A percentile compares a stretch with the other conserved stretches of the same genome.
Evolutionary conservation across 1,140 invertebrate species (phyloP).

Genomic region (Calliopsis andreniformis): DNA sequence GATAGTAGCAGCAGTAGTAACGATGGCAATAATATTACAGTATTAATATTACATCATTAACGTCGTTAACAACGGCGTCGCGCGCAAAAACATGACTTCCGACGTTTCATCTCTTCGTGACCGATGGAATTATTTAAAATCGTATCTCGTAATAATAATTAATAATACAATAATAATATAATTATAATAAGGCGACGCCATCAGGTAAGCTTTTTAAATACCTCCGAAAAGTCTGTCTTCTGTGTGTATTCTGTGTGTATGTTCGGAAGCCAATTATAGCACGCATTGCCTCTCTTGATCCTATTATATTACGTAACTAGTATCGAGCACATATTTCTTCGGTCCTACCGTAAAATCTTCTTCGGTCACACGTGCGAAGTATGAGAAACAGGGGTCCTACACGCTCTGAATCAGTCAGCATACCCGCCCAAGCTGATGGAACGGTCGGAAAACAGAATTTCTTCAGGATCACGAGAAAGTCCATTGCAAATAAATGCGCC

Average conservation of each 20-base stretch:
- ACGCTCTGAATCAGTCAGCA: slow-evolving; percentile 41
- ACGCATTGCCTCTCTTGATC: slow-evolving; percentile 56
- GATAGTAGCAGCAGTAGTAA: slow-evolving; percentile 71
- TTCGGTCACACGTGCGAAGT: slow-evolving; percentile 59
- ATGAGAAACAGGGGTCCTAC: slow-evolving; percentile 54
- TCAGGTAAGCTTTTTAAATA: slow-evolving; percentile 44
- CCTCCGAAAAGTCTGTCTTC: slow-evolving; percentile 28
- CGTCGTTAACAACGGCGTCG: slow-evolving; percentile 68
- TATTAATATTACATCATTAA: slow-evolving; percentile 74
- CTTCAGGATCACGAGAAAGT: neutral
- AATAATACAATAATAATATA: slow-evolving; percentile 34
- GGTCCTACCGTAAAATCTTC: slow-evolving; percentile 56
- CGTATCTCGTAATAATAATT: slow-evolving; percentile 40
- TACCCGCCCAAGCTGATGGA: slow-evolving; percentile 30
- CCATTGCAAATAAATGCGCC: slow-evolving; percentile 41
- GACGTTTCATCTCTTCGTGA: slow-evolving; percentile 36
- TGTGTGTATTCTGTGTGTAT: slow-evolving; percentile 11
- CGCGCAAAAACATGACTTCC: slow-evolving; percentile 61
- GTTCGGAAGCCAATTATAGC: slow-evolving; percentile 62
- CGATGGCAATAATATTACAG: slow-evolving; percentile 76
- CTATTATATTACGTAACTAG: slow-evolving; percentile 62
- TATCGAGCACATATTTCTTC: slow-evolving; percentile 58
- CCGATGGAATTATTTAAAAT: slow-evolving; percentile 59
- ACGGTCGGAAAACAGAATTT: slow-evolving; percentile 9
- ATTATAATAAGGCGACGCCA: slow-evolving; percentile 38